Percentiles rank a stretch among this genome's conserved stretches.
Evolutionary conservation across 1,140 invertebrate genomes (phyloP).

Genomic region (Mizuhopecten yessoensis): DNA sequence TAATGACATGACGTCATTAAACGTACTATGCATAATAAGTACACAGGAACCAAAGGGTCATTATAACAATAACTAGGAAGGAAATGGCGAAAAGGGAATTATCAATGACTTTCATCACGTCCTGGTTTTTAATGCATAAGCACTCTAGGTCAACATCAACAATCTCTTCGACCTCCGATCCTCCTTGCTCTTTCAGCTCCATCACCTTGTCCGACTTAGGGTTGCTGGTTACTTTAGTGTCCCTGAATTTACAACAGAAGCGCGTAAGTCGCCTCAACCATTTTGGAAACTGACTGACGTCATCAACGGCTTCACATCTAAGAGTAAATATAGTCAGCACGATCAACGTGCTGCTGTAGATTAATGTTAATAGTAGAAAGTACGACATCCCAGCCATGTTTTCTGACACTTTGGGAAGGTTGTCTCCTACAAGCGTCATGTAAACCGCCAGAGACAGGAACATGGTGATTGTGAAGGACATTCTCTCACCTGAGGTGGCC

Average conservation of each 20-base stretch:
- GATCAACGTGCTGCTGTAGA: background rate
- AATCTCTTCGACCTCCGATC: background rate
- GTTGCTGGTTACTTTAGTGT: background rate
- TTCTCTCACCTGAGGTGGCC: slow-evolving; percentile 66
- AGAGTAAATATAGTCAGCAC: background rate
- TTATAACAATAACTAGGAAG: background rate
- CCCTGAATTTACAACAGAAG: background rate
- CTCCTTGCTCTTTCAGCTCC: background rate
- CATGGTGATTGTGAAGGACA: too few relatives aligned
- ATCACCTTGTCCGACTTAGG: background rate
- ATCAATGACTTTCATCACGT: background rate
- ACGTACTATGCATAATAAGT: background rate
- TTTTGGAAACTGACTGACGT: background rate
- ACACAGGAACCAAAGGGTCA: background rate
- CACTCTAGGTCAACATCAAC: background rate
- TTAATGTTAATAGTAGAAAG: background rate
- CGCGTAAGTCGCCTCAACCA: background rate
- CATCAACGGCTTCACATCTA: background rate
- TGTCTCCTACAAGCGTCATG: too few relatives aligned
- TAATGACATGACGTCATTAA: too few relatives aligned
- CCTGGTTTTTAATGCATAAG: background rate
- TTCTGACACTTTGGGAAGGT: slow-evolving; percentile 66
- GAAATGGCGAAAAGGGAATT: background rate
- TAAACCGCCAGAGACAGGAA: too few relatives aligned
- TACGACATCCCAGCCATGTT: background rate